These are phyloP conservation scores for Standfussiana lucernea DNA, from an alignment of 2,888 invertebrate species.

Conservation along the genomic window DNA sequence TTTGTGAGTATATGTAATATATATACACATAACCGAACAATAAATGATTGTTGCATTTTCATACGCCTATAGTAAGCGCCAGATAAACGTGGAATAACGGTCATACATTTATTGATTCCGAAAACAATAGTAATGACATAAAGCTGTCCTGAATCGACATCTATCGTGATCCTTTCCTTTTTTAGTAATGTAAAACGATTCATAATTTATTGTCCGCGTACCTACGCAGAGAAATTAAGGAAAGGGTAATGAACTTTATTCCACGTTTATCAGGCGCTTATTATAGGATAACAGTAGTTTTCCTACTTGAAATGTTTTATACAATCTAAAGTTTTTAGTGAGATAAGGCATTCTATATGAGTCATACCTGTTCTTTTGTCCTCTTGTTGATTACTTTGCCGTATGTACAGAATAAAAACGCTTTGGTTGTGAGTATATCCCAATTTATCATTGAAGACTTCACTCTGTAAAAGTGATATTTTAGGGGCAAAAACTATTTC, in stretches of 20 bases:
- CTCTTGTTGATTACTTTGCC: background rate
- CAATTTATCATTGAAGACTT: background rate
- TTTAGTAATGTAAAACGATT: too few relatives aligned
- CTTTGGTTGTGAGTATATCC: background rate
- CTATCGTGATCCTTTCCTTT: too few relatives aligned
- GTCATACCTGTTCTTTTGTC: background rate
- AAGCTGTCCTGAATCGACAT: too few relatives aligned
- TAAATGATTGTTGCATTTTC: constrained; percentile 5
- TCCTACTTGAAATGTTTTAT: constrained; percentile 24
- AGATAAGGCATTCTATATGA: background rate
- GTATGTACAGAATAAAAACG: background rate
- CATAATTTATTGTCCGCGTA: too few relatives aligned
- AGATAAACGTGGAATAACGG: too few relatives aligned
- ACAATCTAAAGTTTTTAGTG: constrained; percentile 9
- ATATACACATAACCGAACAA: background rate
- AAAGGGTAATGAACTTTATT: too few relatives aligned
- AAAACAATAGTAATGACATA: too few relatives aligned
- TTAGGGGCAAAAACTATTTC: background rate
- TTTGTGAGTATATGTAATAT: background rate
- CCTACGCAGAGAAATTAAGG: too few relatives aligned
- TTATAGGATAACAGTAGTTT: constrained; percentile 26
- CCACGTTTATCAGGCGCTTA: too few relatives aligned
- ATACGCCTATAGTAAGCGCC: too few relatives aligned
- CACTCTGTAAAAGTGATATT: background rate
- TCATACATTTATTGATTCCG: too few relatives aligned